phyloP scores from a whole-genome alignment of 2,888 invertebrate genomes.

The Gordius sp. region DNA sequence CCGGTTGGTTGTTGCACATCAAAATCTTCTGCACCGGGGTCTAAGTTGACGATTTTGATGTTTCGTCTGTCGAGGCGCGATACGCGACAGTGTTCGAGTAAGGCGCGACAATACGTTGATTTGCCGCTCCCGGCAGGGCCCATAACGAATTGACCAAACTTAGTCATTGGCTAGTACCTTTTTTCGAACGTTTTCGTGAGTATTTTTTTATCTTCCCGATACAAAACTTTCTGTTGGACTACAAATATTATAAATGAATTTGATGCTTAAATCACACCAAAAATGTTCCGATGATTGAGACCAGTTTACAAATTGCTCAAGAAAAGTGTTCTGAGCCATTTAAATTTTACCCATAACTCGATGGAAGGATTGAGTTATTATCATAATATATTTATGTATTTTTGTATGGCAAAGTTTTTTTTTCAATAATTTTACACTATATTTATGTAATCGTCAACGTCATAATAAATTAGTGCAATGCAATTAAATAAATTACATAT shows the following conservation, averaged over 20 bases:
- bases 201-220: neutral
- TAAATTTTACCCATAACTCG: too few species aligned
- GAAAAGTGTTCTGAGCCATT: too few species aligned
- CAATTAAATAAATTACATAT: too few species aligned
- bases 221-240: constrained; percentile 3
- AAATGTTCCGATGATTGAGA: too few species aligned
- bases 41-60: constrained; percentile 68
- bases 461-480: too few species aligned
- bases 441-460: too few species aligned
- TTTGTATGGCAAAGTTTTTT: too few species aligned
- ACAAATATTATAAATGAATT: neutral
- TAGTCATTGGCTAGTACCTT: constrained; percentile 19
- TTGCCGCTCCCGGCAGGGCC: constrained; percentile 93
- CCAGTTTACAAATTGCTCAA: too few species aligned
- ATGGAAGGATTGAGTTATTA: too few species aligned
- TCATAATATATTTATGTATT: too few species aligned
- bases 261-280: too few species aligned
- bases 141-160: constrained; percentile 69
- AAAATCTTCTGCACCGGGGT: constrained; percentile 89
- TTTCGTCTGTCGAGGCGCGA: constrained; percentile 34
- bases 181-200: neutral
- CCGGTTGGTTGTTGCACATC: constrained; percentile 28
- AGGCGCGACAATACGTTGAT: constrained; percentile 72
- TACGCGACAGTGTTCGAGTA: constrained; percentile 56
- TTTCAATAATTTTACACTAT: too few species aligned